phyloP scores from a whole-genome alignment of 2,797 vertebrate species.

The Naso thynnoides region DNA sequence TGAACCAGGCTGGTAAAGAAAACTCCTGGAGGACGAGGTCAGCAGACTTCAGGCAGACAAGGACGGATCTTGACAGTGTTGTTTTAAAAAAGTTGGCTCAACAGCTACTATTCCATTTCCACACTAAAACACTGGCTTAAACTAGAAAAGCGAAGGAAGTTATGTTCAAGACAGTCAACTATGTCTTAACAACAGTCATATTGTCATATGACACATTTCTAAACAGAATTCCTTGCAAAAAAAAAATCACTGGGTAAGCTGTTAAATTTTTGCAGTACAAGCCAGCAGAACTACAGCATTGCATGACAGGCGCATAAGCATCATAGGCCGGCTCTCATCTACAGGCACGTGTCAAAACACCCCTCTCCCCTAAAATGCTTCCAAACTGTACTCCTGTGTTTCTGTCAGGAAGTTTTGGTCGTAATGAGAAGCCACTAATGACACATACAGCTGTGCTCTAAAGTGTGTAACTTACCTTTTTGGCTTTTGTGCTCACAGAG shows the following conservation, averaged over 20 bases:
- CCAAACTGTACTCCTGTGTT: neutral
- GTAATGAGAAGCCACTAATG: neutral
- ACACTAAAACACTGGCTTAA: neutral
- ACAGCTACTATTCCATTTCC: neutral
- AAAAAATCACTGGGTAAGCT: slow-evolving; percentile 69
- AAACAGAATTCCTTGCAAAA: slow-evolving; percentile 12
- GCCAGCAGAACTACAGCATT: slow-evolving; percentile 21
- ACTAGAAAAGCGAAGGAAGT: neutral
- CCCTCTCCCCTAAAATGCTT: neutral
- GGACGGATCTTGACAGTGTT: neutral
- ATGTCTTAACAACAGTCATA: neutral
- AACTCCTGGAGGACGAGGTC: no score
- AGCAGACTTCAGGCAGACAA: no score
- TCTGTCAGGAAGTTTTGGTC: neutral
- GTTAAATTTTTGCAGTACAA: slow-evolving; percentile 39
- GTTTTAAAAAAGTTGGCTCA: neutral
- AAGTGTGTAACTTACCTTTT: slow-evolving; percentile 54
- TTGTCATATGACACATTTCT: slow-evolving; percentile 3
- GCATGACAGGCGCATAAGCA: slow-evolving; percentile 32
- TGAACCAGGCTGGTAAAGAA: no score
- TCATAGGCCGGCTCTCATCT: slow-evolving; percentile 13
- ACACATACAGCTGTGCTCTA: slow-evolving; percentile 39
- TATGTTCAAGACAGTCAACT: neutral
- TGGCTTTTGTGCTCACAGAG: slow-evolving; percentile 9
- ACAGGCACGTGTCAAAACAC: slow-evolving; percentile 20